phyloP scores from a whole-genome alignment of 1,140 invertebrate genomes.

The Drosophila elegans region DNA sequence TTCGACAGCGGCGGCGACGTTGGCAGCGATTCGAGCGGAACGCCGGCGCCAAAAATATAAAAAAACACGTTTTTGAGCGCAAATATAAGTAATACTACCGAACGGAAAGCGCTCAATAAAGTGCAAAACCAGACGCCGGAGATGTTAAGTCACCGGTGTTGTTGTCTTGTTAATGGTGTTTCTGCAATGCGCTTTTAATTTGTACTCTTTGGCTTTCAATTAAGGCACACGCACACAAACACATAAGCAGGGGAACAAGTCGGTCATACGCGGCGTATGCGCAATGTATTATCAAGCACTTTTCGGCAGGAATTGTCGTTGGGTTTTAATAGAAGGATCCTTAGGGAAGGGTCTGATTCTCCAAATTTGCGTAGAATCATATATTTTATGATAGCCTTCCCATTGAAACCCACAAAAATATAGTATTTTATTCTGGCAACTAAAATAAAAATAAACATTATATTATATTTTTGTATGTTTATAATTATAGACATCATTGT shows the following conservation, averaged over 20 bases:
- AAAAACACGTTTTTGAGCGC: conserved; percentile 69
- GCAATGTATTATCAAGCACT: conserved; percentile 47
- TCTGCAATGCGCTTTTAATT: conserved; percentile 75
- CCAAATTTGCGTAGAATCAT: neutral
- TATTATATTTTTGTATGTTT: too few relatives aligned
- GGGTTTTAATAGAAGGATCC: too few relatives aligned
- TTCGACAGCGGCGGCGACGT: neutral
- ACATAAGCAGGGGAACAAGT: conserved; percentile 3
- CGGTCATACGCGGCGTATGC: conserved; percentile 48
- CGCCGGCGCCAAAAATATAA: conserved; percentile 4
- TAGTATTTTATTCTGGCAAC: too few relatives aligned
- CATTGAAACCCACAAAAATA: too few relatives aligned
- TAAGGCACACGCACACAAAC: conserved; percentile 41
- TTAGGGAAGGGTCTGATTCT: conserved; percentile 16
- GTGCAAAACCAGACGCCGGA: conserved; percentile 56
- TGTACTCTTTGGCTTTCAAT: conserved; percentile 70
- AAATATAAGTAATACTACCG: conserved; percentile 18
- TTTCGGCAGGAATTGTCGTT: neutral
- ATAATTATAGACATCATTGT: too few relatives aligned
- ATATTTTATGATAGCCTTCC: neutral
- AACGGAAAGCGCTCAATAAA: conserved; percentile 73
- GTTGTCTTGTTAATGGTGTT: conserved; percentile 44
- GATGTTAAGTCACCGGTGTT: conserved; percentile 50
- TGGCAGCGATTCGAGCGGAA: conserved; percentile 6
- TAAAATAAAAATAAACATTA: too few relatives aligned